Percentiles rank a stretch among this genome's conserved stretches.
Conservation (phyloP, 2,797 vertebrate genomes). For the Scolopax bukidnonensis region DNA sequence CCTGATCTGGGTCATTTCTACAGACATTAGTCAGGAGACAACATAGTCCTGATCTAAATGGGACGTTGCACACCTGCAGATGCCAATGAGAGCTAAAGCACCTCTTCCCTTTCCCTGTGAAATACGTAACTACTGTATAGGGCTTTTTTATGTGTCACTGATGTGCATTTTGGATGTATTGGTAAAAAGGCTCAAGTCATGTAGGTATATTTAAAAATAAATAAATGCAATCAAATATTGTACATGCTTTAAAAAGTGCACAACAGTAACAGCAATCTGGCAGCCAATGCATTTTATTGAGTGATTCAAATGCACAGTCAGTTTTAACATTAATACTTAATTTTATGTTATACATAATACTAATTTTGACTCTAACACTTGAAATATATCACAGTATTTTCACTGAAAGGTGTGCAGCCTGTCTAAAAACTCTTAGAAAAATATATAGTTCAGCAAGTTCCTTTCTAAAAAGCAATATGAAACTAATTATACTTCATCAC, state of each 20-base stretch:
- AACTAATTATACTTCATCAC: background rate
- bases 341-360: too few relatives aligned
- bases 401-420: background rate
- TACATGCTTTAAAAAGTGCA: background rate
- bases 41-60: background rate
- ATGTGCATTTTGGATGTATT: background rate
- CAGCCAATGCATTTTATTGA: background rate
- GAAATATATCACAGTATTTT: background rate
- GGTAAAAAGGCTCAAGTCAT: background rate
- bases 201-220: background rate
- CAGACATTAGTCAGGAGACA: background rate
- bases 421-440: constrained; percentile 5
- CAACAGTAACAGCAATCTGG: background rate
- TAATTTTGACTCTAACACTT: background rate
- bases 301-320: background rate
- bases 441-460: background rate
- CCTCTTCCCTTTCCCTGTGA: background rate
- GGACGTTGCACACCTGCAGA: background rate
- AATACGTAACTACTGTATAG: background rate
- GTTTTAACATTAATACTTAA: too few relatives aligned
- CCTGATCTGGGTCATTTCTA: background rate
- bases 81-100: background rate
- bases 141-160: background rate
- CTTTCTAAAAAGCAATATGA: constrained; percentile 2
- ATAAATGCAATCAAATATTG: background rate